These are phyloP conservation scores for Hyposoter didymator DNA, from an alignment of 2,888 invertebrate species.

Conservation along the genomic window DNA sequence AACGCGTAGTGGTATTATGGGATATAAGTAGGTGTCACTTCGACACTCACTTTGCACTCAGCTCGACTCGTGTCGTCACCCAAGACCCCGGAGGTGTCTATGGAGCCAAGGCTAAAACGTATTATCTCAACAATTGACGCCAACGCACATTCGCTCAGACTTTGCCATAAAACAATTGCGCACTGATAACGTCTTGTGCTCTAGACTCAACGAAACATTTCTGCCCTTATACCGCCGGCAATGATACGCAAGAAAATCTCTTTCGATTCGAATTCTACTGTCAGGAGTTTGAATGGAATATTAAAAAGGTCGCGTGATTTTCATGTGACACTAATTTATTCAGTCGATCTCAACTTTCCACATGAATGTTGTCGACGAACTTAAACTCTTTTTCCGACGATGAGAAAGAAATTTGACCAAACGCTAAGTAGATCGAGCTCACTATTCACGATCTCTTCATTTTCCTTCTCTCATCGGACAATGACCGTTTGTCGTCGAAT, in stretches of 20 bases:
- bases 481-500: conserved; percentile 29
- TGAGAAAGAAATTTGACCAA: background rate
- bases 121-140: conserved; percentile 65
- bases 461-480: conserved; percentile 10
- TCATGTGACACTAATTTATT: conserved; percentile 27
- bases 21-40: conserved; percentile 42
- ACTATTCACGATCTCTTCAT: conserved; percentile 20
- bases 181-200: conserved; percentile 33
- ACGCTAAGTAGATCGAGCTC: background rate
- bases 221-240: conserved; percentile 17
- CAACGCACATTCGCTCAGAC: conserved; percentile 61
- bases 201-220: conserved; percentile 15
- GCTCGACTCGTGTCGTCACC: conserved; percentile 41
- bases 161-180: conserved; percentile 54
- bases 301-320: conserved; percentile 35
- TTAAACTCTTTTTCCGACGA: background rate
- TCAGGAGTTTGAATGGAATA: conserved; percentile 22
- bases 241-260: conserved; percentile 6
- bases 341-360: background rate
- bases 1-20: conserved; percentile 1
- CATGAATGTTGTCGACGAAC: background rate
- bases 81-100: conserved; percentile 54
- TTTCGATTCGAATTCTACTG: background rate
- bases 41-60: conserved; percentile 57
- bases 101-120: conserved; percentile 62